Evolutionary conservation across 2,113 vertebrate genomes (phyloP), one percentile per base, ranked within the genome.

Genomic region (Calyptommatus sinebrachiatus): DNA sequence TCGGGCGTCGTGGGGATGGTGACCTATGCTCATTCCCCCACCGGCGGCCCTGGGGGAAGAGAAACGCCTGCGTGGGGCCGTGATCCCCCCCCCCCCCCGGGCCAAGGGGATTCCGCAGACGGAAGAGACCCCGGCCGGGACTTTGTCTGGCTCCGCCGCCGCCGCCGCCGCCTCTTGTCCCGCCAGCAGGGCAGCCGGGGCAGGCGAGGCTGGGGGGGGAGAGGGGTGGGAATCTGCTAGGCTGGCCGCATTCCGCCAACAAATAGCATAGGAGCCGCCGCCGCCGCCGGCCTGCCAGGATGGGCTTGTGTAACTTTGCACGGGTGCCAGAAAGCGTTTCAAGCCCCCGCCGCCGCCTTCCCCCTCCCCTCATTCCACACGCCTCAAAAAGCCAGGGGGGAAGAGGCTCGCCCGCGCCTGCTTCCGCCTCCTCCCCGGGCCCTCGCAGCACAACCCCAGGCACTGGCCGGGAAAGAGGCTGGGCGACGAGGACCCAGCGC

Each of bases 221-320:
- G n/a, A 66, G 31, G 60, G 81, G 45, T 77, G 76, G 78, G 83
- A 83, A 89, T 81, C 92, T 87, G 93, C 89, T 90, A 73, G 84
- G 73, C 83, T 72, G 21, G 92, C 93, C 86, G 79, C 89, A 89
- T 94, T 93, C 94, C 94, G 93, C 91, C 94, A 94, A 92, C 93
- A 91, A 91, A 94, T 83, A 91, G 93, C 91, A 75, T 76, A 78
- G 84, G 87, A 88, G 90, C 86, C 85, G 89, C 35, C 35, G 35
- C 35, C 35, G 35, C 35, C 35, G 35, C 35, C n/a, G n/a, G n/a
- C 87, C 78, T 92, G 84, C 77, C 79, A 90, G 92, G 87, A 87
- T 88, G 89, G 71, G 92, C 93, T 95, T 94, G 91, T 95, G 94
- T 93, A 94, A 95, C 94, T 94, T 94, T 93, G 92, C 92, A 90